Evolutionary conservation across 2,113 vertebrate genomes (phyloP).

Genomic region (Onychostruthus taczanowskii): DNA sequence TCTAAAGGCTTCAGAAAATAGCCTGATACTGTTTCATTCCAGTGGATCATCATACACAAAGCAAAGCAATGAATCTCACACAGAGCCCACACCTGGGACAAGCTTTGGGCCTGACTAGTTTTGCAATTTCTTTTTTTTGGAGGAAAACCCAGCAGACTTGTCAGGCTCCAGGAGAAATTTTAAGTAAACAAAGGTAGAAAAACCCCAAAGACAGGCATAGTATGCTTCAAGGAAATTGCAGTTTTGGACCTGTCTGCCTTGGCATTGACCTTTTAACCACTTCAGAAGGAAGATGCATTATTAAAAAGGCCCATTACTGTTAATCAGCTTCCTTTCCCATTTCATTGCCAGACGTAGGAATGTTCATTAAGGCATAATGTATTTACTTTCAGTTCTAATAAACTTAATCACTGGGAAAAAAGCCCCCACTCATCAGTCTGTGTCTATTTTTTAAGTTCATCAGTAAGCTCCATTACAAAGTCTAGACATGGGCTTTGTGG

Average conservation of each 20-base stretch:
- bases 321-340: slow-evolving; percentile 61
- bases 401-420: slow-evolving; percentile 37
- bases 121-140: neutral
- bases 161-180: neutral
- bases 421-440: neutral
- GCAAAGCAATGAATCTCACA: neutral
- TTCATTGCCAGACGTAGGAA: slow-evolving; percentile 42
- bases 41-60: neutral
- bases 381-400: slow-evolving; percentile 69
- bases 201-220: neutral
- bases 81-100: neutral
- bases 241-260: neutral
- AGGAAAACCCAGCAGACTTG: neutral
- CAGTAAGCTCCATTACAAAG: slow-evolving; percentile 49
- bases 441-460: slow-evolving; percentile 41
- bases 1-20: slow-evolving; percentile 1
- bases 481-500: slow-evolving; percentile 40
- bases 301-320: slow-evolving; percentile 62
- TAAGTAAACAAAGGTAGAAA: neutral
- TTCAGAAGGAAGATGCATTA: slow-evolving; percentile 55
- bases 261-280: slow-evolving; percentile 52
- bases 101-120: neutral
- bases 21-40: neutral
- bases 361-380: slow-evolving; percentile 64
- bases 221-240: neutral